Conservation (phyloP, 2,113 vertebrate genomes). For the Mungos mungo region DNA sequence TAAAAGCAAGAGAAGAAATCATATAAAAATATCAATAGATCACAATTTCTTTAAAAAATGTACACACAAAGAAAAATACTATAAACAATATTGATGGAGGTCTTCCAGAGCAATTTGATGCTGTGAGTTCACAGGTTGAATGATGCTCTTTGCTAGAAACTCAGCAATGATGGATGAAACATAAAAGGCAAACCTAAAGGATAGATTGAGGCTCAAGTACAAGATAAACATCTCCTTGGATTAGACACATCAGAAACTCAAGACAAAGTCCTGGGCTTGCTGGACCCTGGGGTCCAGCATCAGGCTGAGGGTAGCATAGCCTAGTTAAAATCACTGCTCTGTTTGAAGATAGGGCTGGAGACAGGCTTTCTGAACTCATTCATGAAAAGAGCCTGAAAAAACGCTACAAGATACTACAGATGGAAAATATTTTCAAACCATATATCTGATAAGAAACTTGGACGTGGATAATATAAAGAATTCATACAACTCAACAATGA, state of each 20-base stretch:
- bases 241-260: not conserved
- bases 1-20: constrained; percentile 42
- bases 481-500: not conserved
- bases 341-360: not conserved
- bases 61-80: constrained; percentile 23
- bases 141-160: constrained; percentile 19
- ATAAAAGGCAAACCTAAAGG: not conserved
- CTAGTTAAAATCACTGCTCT: not conserved
- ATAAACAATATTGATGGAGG: constrained; percentile 40
- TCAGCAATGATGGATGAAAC: constrained; percentile 35
- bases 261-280: not conserved
- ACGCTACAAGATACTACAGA: not conserved
- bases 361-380: not conserved
- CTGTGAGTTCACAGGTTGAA: not conserved
- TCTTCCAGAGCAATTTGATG: not conserved
- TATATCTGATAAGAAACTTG: not conserved
- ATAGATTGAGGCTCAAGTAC: not conserved
- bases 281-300: not conserved
- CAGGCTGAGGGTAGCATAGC: not conserved
- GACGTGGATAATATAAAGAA: not conserved
- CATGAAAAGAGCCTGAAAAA: not conserved
- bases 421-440: not conserved
- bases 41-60: constrained; percentile 18
- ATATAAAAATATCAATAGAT: constrained; percentile 35
- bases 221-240: not conserved